Conservation (phyloP, 2,888 invertebrate genomes). For the Andrena flavipes region DNA sequence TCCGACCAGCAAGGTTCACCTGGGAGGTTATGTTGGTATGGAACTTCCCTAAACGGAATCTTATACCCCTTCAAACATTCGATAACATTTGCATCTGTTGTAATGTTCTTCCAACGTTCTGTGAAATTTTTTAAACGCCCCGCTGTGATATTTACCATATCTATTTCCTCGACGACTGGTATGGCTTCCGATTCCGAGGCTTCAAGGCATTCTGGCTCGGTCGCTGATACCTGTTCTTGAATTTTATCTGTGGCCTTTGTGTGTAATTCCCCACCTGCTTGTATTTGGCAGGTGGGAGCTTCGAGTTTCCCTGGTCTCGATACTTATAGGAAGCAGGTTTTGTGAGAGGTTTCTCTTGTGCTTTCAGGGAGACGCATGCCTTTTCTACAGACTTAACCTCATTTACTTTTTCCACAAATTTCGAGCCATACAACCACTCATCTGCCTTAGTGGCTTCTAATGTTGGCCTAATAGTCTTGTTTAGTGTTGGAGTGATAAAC, state of each 20-base stretch:
- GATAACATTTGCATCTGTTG: too few species aligned
- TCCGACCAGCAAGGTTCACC: too few species aligned
- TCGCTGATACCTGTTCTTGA: background rate
- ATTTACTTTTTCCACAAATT: background rate
- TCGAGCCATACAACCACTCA: background rate
- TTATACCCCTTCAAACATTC: too few species aligned
- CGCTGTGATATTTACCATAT: too few species aligned
- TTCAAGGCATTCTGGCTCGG: background rate
- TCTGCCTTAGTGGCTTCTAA: background rate
- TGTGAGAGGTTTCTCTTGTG: rapidly evolving
- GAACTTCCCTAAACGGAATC: too few species aligned
- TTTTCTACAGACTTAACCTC: background rate
- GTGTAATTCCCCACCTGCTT: background rate
- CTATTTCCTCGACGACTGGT: too few species aligned
- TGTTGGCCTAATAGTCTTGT: background rate
- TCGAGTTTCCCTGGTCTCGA: slow-evolving; percentile 9
- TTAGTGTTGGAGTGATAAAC: background rate
- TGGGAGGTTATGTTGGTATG: too few species aligned
- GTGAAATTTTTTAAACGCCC: too few species aligned
- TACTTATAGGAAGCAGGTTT: background rate
- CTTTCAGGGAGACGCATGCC: background rate
- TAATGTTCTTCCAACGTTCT: too few species aligned
- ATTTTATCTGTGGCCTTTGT: background rate
- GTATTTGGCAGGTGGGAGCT: background rate
- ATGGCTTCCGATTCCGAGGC: too few species aligned